Evolutionary conservation across 1,140 invertebrate genomes (phyloP).

Genomic region (Scaptomyza montana): DNA sequence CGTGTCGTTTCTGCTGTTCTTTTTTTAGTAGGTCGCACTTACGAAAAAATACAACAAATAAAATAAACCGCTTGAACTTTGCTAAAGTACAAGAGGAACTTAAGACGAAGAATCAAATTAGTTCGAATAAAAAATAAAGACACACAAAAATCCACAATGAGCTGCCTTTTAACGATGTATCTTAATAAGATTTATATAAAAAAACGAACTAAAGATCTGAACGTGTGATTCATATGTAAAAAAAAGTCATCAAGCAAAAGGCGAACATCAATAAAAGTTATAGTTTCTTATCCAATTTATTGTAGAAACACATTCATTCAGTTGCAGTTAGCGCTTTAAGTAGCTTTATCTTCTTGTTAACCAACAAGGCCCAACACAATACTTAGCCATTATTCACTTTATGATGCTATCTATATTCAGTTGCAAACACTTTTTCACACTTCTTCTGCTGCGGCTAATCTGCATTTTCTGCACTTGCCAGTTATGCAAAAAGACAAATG

Average conservation of each 20-base stretch:
- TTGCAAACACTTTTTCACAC: conserved; percentile 10
- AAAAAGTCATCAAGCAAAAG: too few relatives aligned
- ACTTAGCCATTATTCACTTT: not conserved
- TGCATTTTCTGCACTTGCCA: conserved; percentile 35
- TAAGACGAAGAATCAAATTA: not conserved
- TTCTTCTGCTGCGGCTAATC: conserved; percentile 10
- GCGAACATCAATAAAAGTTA: too few relatives aligned
- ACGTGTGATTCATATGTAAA: too few relatives aligned
- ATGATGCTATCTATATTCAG: not conserved
- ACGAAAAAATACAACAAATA: not conserved
- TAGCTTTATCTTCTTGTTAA: too few relatives aligned
- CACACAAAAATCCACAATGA: not conserved
- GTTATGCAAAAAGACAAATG: conserved; percentile 66
- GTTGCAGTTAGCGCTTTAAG: not conserved
- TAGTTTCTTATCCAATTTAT: too few relatives aligned
- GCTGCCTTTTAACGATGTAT: not conserved
- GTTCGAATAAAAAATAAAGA: not conserved
- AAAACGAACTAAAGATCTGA: not conserved
- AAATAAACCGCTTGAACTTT: conserved; percentile 35
- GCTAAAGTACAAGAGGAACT: conserved; percentile 14
- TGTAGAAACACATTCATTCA: not conserved
- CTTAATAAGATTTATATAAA: not conserved
- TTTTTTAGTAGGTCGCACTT: conserved; percentile 45
- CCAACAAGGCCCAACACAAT: not conserved
- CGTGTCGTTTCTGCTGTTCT: conserved; percentile 48